phyloP scores from a whole-genome alignment of 2,797 vertebrate species.

The Megalops cyprinoides region DNA sequence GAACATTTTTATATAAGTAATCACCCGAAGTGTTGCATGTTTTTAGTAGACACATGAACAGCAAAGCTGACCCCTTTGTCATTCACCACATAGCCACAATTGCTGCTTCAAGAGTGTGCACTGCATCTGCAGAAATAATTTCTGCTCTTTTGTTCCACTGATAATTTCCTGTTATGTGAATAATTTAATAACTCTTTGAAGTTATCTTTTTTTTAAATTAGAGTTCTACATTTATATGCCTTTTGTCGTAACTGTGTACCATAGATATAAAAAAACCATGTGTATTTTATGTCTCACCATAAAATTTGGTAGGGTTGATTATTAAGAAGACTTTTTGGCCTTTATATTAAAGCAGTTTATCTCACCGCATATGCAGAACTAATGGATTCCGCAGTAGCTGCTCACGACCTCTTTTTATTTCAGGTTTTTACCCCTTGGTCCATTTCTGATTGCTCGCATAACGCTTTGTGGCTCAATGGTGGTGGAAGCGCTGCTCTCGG shows the following conservation, averaged over 20 bases:
- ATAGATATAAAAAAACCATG: too few species aligned
- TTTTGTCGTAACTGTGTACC: too few species aligned
- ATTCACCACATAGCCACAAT: conserved; percentile 43
- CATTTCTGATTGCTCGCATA: neutral
- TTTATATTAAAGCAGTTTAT: neutral
- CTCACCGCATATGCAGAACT: neutral
- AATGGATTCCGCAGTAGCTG: too few species aligned
- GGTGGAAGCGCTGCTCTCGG: neutral
- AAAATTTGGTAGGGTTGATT: neutral
- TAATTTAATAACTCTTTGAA: neutral
- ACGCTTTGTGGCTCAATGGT: neutral
- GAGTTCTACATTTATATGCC: too few species aligned
- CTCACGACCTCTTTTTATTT: neutral
- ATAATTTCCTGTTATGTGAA: neutral
- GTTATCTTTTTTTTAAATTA: neutral
- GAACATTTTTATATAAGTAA: too few species aligned
- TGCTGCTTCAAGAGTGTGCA: conserved; percentile 53
- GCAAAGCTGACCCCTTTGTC: conserved; percentile 8
- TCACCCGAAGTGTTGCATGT: too few species aligned
- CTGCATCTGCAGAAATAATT: conserved; percentile 41
- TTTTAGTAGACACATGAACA: conserved; percentile 10
- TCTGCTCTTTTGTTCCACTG: neutral
- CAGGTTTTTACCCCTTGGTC: neutral
- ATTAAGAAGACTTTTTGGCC: neutral
- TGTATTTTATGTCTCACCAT: too few species aligned